Evolutionary conservation across 2,888 invertebrate species (phyloP), one percentile per base, ranked within the genome.

Genomic region (Hypomecis atomaria): DNA sequence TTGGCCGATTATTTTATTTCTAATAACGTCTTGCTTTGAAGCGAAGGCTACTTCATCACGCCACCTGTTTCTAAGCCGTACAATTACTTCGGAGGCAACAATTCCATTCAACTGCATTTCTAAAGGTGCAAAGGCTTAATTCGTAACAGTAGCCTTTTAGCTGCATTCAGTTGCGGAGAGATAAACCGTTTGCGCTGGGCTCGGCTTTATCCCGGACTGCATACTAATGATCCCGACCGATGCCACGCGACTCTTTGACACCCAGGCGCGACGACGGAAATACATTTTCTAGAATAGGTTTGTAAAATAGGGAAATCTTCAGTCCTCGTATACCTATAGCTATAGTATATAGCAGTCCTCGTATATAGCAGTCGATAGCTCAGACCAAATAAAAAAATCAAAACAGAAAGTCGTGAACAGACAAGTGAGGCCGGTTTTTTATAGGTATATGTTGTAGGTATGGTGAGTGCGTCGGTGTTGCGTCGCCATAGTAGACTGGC

Each of bases 171-270:
- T 53, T 50, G 62, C 59, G 45, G 53, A 67, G 63, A 68, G 68
- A 73, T 70, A 69, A 69, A 67, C 61, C 57, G 47, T 52, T 56
- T 67, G 67, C 67, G 57, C 59, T 62, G 43, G 53, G 67, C 66
- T 42, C 23, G 59, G 48, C 70, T 75, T 69, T 74, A 67, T 72
- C 55, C 34, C 63, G 72, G 79, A 79, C 82, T 73, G 74, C 49
- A 67, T 75, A 83, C 81, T 83, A 84, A 85, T 85, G 78, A 77
- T 71, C 79, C 83, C 85, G 76, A 81, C 82, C 79, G 80, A 77
- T 75, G 76, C 54, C 44, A 73, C 71, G 77, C 73, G 61, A 71
- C 71, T 50, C 7, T 48, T 43, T 48, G 48, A 65, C 56, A 52
- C 60, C 9, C 0, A 45, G 33, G 42, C 37, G 34, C 11, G 40